These are phyloP conservation scores for Muscidifurax raptorellus DNA, from an alignment of 1,140 invertebrate genomes.

Conservation along the genomic window DNA sequence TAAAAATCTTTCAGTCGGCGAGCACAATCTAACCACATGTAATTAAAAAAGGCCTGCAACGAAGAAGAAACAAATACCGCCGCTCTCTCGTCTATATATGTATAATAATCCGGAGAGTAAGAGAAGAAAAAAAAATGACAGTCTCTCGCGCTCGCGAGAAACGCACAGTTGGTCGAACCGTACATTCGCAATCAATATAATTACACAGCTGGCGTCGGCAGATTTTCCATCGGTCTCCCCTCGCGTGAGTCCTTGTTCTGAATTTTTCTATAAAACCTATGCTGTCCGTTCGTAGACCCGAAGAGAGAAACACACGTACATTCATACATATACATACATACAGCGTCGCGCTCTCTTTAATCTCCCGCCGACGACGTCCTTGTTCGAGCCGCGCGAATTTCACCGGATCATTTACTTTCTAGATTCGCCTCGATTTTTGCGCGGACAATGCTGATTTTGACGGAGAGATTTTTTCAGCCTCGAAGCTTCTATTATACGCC, in stretches of 20 bases:
- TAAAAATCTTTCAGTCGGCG: background rate
- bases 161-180: background rate
- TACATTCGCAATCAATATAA: constrained; percentile 38
- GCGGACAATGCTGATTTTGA: background rate
- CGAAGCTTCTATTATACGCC: background rate
- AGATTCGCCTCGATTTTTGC: constrained; percentile 28
- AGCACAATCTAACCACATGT: background rate
- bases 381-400: constrained; percentile 17
- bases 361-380: background rate
- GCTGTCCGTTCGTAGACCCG: too few species aligned
- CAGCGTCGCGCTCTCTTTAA: background rate
- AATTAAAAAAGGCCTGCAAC: background rate
- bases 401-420: constrained; percentile 38
- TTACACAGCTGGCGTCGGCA: background rate
- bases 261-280: background rate
- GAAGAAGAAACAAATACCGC: background rate
- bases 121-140: background rate
- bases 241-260: constrained; percentile 21
- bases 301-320: too few species aligned
- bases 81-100: background rate
- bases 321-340: background rate
- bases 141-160: background rate
- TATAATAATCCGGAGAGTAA: background rate
- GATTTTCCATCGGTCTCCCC: background rate
- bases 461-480: background rate